Conservation (phyloP, 2,797 vertebrate species). For the Choloepus didactylus region DNA sequence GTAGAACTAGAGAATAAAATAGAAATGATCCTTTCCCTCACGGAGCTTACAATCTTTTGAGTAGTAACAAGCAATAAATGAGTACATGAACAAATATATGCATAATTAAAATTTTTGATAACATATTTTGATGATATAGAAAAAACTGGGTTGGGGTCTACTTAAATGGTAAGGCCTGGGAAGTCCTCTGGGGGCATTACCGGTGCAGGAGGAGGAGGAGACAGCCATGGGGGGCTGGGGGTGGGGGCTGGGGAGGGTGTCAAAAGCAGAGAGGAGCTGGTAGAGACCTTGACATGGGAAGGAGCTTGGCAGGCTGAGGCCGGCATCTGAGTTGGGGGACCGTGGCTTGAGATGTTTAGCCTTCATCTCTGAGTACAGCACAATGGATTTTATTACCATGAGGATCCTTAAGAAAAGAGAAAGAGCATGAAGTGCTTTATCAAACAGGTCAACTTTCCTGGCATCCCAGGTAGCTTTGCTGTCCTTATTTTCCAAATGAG, state of each 20-base stretch:
- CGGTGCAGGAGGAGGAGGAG: no score
- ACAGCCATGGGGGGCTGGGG: rapidly evolving
- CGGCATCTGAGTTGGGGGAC: not conserved
- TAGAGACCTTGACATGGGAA: rapidly evolving
- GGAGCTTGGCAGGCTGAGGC: not conserved
- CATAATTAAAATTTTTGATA: not conserved
- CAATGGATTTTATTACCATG: no score
- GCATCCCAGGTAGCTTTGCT: not conserved
- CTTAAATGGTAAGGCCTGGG: no score
- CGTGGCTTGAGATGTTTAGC: no score
- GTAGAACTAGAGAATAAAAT: not conserved
- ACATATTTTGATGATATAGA: not conserved
- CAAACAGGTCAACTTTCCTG: rapidly evolving
- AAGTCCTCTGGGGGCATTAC: no score
- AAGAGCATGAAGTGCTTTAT: not conserved
- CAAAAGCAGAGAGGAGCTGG: not conserved
- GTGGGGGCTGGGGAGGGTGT: not conserved
- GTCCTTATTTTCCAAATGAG: not conserved
- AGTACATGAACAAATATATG: not conserved
- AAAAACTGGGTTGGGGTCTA: no score
- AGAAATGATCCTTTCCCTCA: not conserved
- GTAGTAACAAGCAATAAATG: not conserved
- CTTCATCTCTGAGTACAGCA: not conserved
- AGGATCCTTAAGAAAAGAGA: not conserved
- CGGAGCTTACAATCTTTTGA: not conserved